phyloP scores from a whole-genome alignment of 2,797 vertebrate genomes.

The Parauchenoglanis punctatus region DNA sequence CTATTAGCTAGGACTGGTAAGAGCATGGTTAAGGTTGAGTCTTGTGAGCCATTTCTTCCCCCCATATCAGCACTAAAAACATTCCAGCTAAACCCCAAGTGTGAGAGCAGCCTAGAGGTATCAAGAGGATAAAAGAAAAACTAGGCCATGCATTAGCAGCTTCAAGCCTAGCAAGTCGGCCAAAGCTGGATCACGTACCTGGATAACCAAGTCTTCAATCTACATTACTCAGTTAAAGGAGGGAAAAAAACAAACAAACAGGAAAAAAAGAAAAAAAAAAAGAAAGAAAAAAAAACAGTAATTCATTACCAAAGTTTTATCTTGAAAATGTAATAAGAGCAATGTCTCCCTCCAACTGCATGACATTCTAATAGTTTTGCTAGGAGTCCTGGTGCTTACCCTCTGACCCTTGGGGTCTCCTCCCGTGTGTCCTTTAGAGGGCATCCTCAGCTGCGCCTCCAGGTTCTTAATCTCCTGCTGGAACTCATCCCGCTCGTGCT shows the following conservation, averaged over 20 bases:
- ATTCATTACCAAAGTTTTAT: conserved; percentile 48
- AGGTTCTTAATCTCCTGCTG: conserved; percentile 92
- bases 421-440: conserved; percentile 64
- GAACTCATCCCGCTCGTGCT: conserved; percentile 96
- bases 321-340: not conserved
- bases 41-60: not conserved
- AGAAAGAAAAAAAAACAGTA: conserved; percentile 62
- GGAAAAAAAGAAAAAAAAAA: conserved; percentile 57
- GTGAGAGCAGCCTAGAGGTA: not conserved
- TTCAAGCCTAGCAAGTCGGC: conserved; percentile 46
- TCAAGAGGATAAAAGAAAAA: not conserved
- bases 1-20: not conserved
- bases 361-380: not conserved
- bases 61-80: not conserved
- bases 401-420: conserved; percentile 68
- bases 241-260: conserved; percentile 31
- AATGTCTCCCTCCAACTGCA: not conserved
- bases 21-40: not conserved
- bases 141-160: conserved; percentile 67
- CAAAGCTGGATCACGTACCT: conserved; percentile 74
- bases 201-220: conserved; percentile 82
- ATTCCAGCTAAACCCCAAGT: not conserved
- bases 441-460: conserved; percentile 81
- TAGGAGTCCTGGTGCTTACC: conserved; percentile 51
- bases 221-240: conserved; percentile 71